Conservation (phyloP, 2,797 vertebrate species). For the Myotis pilosus region DNA sequence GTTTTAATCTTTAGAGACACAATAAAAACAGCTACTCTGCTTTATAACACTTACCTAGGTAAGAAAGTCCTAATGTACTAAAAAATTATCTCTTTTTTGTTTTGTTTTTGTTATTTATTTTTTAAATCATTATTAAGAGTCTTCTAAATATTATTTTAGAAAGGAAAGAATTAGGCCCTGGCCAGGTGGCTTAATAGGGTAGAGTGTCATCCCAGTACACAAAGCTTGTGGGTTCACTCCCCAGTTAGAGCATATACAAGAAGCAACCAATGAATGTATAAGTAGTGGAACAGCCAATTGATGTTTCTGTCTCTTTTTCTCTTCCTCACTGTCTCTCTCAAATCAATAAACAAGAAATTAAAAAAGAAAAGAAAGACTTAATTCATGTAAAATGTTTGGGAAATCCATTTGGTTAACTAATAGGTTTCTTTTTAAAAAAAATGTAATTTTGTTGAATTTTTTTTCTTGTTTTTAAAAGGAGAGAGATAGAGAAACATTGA, state of each 20-base stretch:
- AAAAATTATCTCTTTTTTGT: slow-evolving; percentile 34
- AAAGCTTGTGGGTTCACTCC: not conserved
- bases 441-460: no score
- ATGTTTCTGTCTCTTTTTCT: not conserved
- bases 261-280: not conserved
- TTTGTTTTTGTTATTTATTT: not conserved
- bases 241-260: not conserved
- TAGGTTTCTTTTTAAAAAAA: not conserved
- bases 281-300: not conserved
- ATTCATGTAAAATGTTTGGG: slow-evolving; percentile 7
- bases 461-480: no score
- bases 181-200: not conserved
- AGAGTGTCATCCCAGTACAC: not conserved
- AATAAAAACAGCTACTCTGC: slow-evolving; percentile 14
- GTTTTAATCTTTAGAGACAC: slow-evolving; percentile 13
- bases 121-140: not conserved
- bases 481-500: no score
- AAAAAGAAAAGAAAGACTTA: not conserved
- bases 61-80: not conserved
- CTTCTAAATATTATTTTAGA: slow-evolving; percentile 47
- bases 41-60: slow-evolving; percentile 16
- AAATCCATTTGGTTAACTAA: slow-evolving; percentile 39
- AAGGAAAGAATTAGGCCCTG: slow-evolving; percentile 27
- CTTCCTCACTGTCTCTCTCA: not conserved
- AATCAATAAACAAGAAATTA: not conserved